A percentile compares a stretch with the other conserved stretches of the same genome.
phyloP scores from a whole-genome alignment of 2,797 vertebrate species.

The Ataeniobius toweri region DNA sequence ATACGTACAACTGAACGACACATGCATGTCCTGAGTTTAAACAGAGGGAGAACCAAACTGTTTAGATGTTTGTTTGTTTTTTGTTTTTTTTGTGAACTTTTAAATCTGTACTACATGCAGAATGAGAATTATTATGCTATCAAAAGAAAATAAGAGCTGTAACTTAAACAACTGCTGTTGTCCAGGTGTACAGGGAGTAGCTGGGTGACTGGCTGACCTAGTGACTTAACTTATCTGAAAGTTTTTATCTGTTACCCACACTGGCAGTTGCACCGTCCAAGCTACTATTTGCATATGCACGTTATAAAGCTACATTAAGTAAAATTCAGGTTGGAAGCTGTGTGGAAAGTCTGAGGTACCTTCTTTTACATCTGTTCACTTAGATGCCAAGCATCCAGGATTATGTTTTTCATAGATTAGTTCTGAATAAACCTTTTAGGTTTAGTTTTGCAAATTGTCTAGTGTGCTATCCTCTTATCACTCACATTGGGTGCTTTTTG shows the following conservation, averaged over 20 bases:
- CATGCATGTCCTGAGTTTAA: neutral
- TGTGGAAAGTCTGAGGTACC: constrained; percentile 16
- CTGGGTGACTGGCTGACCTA: constrained; percentile 25
- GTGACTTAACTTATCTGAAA: constrained; percentile 46
- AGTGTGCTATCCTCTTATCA: neutral
- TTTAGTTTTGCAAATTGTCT: constrained; percentile 16
- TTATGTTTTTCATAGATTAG: constrained; percentile 8
- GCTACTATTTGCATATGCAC: constrained; percentile 58
- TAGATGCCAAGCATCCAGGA: constrained; percentile 9
- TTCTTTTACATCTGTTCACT: constrained; percentile 11
- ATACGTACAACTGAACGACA: no score
- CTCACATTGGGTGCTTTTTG: constrained; percentile 29
- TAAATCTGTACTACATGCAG: neutral
- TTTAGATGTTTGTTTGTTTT: neutral
- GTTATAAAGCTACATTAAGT: constrained; percentile 33
- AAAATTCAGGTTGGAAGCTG: constrained; percentile 29
- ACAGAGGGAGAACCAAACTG: neutral
- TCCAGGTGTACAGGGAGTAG: constrained; percentile 19
- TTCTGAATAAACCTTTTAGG: constrained; percentile 1
- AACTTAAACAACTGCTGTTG: neutral
- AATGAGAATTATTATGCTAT: neutral
- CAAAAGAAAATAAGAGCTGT: neutral
- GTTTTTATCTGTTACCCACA: constrained; percentile 35
- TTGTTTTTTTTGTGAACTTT: neutral
- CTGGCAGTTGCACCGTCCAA: constrained; percentile 38